Conservation (phyloP, 2,797 vertebrate species). For the Catamblyrhynchus diadema region DNA sequence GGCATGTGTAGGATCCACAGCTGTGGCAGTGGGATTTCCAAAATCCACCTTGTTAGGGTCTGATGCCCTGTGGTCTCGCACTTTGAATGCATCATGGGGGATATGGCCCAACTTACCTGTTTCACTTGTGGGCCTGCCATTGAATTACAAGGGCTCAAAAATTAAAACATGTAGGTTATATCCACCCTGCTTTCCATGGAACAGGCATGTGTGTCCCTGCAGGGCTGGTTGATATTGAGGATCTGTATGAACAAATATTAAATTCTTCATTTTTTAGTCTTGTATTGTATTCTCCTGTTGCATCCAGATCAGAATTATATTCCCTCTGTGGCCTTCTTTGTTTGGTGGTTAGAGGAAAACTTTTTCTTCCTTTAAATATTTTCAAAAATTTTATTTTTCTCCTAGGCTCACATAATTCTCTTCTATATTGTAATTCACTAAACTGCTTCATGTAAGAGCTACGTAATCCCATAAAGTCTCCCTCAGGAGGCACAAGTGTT, state of each 20-base stretch:
- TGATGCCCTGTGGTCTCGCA: not conserved
- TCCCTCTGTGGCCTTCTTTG: not conserved
- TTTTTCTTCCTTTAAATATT: not conserved
- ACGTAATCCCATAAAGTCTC: not conserved
- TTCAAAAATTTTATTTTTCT: not conserved
- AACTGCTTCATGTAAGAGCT: rapidly evolving
- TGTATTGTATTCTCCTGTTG: not conserved
- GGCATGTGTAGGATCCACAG: not conserved
- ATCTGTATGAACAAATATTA: not conserved
- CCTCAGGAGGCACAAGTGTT: not conserved
- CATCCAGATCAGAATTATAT: not conserved
- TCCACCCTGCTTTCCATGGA: not conserved
- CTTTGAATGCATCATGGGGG: rapidly evolving
- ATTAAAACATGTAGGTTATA: not conserved
- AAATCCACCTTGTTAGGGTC: not conserved
- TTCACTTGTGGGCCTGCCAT: not conserved
- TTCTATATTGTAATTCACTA: not conserved
- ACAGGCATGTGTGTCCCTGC: not conserved
- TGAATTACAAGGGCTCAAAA: not conserved
- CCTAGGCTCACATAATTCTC: not conserved
- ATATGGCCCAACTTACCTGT: not conserved
- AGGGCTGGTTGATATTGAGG: not conserved
- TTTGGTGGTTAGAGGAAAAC: not conserved
- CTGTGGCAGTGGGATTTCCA: not conserved
- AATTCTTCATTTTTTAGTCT: not conserved